Conservation (phyloP, 1,140 invertebrate species). For the Zaprionus vittiger region DNA sequence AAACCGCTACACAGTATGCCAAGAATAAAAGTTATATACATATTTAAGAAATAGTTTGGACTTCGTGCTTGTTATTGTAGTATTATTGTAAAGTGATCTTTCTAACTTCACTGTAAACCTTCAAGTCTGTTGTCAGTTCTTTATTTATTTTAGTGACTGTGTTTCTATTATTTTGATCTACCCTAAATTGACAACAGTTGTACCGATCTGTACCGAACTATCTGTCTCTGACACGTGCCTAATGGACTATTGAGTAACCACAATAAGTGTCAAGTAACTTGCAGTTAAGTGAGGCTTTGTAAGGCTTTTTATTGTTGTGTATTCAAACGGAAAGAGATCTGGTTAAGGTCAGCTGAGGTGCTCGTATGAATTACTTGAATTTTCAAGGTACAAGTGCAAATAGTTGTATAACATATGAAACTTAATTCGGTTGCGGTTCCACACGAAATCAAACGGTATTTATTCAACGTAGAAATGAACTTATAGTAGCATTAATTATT, state of each 20-base stretch:
- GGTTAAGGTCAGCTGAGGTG: constrained; percentile 3
- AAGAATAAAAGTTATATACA: no score
- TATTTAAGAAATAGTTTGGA: no score
- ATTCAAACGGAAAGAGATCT: constrained; percentile 31
- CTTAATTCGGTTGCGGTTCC: constrained; percentile 1
- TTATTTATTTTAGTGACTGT: no score
- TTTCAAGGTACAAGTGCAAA: constrained; percentile 20
- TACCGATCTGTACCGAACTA: background rate
- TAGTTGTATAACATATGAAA: background rate
- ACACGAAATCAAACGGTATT: background rate
- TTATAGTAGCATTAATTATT: background rate
- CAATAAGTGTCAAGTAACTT: constrained; percentile 20
- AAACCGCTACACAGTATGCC: no score
- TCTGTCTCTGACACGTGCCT: constrained; percentile 38
- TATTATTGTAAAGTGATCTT: no score
- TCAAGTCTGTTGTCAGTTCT: no score
- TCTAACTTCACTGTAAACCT: no score
- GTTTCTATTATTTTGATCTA: background rate
- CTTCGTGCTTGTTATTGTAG: no score
- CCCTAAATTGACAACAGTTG: background rate
- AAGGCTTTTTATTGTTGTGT: constrained; percentile 11
- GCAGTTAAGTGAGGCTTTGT: constrained; percentile 11
- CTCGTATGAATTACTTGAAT: constrained; percentile 2
- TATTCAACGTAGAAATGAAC: background rate
- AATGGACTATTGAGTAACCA: constrained; percentile 32